Base-by-base conservation (phyloP, 2,113 vertebrate genomes). In the Thunnus thynnus region DNA sequence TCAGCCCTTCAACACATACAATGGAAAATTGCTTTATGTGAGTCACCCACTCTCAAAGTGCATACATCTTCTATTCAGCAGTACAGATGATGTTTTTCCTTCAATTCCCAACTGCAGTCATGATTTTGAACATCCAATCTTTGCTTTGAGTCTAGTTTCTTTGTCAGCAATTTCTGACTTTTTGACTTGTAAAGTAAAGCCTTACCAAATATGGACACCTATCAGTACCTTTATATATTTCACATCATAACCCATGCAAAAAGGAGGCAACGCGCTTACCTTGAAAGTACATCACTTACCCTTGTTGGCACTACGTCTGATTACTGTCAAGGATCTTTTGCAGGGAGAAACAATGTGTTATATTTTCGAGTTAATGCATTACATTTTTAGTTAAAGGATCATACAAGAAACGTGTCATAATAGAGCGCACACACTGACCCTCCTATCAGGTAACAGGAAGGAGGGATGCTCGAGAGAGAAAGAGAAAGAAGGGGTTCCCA, bases 261-360 rank as follows among this genome's bases (percentile, higher is more conserved):
- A 17, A 68, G n/a, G 13, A 47, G 32, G 44, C 68, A 69, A 46
- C 4, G 1, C 11, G 44, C 86, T 86, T 85, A 89, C 78, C 81
- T 82, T 81, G 69, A 56, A 76, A 67, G 63, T 68, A 36, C 2
- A 32, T 64, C 60, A 89, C 92, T 90, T 91, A 93, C 87, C 91
- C 68, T 74, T 41, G 67, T 58, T 70, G 76, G 13, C 22, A 60
- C 69, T 61, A 72, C 54, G 71, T 86, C 78, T 84, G 86, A 80
- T 72, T 82, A 82, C 54, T 58, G 17, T 68, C 68, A 83, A 0
- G 22, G 46, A 61, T 60, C 67, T 76, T 72, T 72, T 57, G 51
- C 18, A 78, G 63, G 65, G 55, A 84, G 63, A 87, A 62, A 72
- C 17, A 82, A 63, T 0, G 69, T 20, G 20, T 76, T 68, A 82